A percentile compares a stretch with the other conserved stretches of the same genome.
Conservation (phyloP, 2,888 invertebrate genomes). For the Drosophila rubida region DNA sequence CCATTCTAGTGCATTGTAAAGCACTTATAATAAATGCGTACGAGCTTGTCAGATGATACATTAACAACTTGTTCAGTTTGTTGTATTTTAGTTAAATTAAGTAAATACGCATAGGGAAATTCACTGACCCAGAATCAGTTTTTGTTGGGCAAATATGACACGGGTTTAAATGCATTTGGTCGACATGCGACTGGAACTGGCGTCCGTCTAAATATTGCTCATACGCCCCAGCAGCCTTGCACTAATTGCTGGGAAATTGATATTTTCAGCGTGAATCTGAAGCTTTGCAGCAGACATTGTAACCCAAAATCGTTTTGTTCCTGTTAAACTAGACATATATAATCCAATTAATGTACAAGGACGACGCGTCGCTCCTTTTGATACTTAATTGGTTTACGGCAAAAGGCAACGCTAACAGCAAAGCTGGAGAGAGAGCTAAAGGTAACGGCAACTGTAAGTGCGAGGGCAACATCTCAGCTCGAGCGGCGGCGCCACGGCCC, state of each 20-base stretch:
- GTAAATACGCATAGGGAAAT: neutral
- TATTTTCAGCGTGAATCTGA: conserved; percentile 16
- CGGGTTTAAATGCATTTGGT: neutral
- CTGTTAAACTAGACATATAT: conserved; percentile 69
- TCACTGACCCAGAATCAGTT: neutral
- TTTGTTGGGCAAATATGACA: conserved; percentile 16
- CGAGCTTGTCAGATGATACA: conserved; percentile 19
- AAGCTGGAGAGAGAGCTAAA: too few species aligned
- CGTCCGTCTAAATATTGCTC: neutral
- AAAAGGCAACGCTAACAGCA: conserved; percentile 6
- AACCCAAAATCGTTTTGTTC: conserved; percentile 61
- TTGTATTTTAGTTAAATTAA: neutral
- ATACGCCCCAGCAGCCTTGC: neutral
- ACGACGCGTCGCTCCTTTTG: conserved; percentile 60
- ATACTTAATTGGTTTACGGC: conserved; percentile 68
- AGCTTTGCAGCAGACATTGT: conserved; percentile 23
- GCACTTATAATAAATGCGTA: conserved; percentile 28
- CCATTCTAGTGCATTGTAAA: neutral
- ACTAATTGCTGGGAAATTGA: conserved; percentile 39
- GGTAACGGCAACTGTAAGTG: conserved; percentile 4
- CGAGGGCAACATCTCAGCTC: conserved; percentile 43
- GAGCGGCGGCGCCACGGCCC: conserved; percentile 19
- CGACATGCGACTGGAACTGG: neutral
- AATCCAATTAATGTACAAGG: conserved; percentile 73
- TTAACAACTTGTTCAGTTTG: conserved; percentile 29